Base-by-base conservation (phyloP, 2,888 invertebrate species). In the Synanthedon formicaeformis region DNA sequence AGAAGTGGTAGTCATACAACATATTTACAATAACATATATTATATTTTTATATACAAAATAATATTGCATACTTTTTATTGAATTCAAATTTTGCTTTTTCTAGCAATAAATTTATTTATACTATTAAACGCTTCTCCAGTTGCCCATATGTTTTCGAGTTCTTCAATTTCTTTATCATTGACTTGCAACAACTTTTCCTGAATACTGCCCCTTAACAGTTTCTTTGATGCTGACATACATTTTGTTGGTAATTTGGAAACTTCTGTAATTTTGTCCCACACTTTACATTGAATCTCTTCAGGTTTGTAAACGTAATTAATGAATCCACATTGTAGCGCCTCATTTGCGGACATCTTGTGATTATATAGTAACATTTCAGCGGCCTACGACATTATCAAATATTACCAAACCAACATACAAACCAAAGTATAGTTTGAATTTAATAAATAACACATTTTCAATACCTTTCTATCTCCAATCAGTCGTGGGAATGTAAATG, bases 401-500 rank as follows among this genome's bases (percentile, higher is more conserved):
- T 1, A 34, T 34, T 10, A 34, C 10, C 41, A 23, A 51, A 51
- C 12, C 51, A 45, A 45, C 13, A 45, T 4, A 45, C 10, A 45
- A 13, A 4, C 5, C 23, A 11, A 45, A n/a, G 45, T 45, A 45
- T 13, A 34, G 34, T 34, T 34, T 2, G 34, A 34, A 34, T 34
- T 34, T n/a, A 45, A n/a, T 14, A 34, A 34, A 45, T 45, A 13
- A 45, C 6, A 12, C 6, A 41, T n/a, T 45, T 45, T 13, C 4
- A 13, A 12, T 14, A 92, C 94, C 88, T 94, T 95, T 55, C 93
- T 91, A 52, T 90, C 88, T 5, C 98, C 98, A 85, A 99, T 90
- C 52, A 97, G 85, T 65, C 87, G 87, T 0, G 98, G 96, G 73
- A 97, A 97, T 53, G 92, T 92, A 63, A 92, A 93, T 16, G 95